phyloP scores from a whole-genome alignment of 2,888 invertebrate genomes.

The Muscina levida region DNA sequence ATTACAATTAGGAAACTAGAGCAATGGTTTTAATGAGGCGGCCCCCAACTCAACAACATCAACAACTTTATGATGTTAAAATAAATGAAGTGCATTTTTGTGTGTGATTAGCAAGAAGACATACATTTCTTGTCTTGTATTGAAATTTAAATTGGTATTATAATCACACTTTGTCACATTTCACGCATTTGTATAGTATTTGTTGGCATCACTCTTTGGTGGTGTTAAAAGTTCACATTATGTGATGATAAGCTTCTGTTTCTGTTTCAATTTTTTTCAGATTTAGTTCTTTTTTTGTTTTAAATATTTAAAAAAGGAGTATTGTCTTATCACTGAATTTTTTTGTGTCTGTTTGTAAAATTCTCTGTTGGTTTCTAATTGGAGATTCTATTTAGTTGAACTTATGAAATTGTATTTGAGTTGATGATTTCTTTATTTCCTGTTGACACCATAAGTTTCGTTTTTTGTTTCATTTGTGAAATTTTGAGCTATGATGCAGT shows the following conservation, averaged over 20 bases:
- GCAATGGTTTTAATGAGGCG: too few relatives aligned
- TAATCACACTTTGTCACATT: slow-evolving; percentile 12
- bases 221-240: slow-evolving; percentile 59
- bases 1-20: too few relatives aligned
- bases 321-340: slow-evolving; percentile 56
- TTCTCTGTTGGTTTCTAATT: slow-evolving; percentile 29
- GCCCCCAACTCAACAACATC: slow-evolving; percentile 16
- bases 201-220: not conserved
- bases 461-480: slow-evolving; percentile 12
- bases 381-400: not conserved
- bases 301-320: slow-evolving; percentile 44
- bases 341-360: too few relatives aligned
- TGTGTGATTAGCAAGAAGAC: too few relatives aligned
- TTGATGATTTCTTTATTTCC: slow-evolving; percentile 62
- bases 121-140: not conserved
- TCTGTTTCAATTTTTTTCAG: slow-evolving; percentile 10
- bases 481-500: too few relatives aligned
- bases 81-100: slow-evolving; percentile 28
- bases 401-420: slow-evolving; percentile 1
- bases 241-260: slow-evolving; percentile 47
- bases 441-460: slow-evolving; percentile 41
- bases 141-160: slow-evolving; percentile 9
- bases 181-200: not conserved
- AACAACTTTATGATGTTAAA: slow-evolving; percentile 35
- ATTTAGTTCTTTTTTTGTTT: too few relatives aligned